These are phyloP conservation scores for Caenorhabditis uteleia DNA, from an alignment of 2,888 invertebrate genomes.

Conservation along the genomic window DNA sequence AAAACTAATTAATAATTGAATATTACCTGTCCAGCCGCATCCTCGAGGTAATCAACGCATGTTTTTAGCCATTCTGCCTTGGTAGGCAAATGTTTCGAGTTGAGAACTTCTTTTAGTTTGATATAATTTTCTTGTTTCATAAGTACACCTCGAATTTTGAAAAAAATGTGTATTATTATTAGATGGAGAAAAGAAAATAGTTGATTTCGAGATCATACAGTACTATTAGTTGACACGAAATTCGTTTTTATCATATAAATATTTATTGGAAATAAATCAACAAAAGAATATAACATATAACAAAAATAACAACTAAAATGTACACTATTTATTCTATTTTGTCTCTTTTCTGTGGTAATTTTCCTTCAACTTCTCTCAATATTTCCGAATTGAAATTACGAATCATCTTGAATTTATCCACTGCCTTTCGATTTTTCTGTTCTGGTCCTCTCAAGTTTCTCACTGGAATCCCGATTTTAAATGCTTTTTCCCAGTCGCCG, in stretches of 20 bases:
- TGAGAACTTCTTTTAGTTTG: neutral
- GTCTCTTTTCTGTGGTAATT: conserved; percentile 16
- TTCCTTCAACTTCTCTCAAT: conserved; percentile 25
- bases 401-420: conserved; percentile 31
- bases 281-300: conserved; percentile 1
- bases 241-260: no score
- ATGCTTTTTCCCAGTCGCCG: conserved; percentile 54
- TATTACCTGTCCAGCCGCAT: neutral
- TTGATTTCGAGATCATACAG: no score
- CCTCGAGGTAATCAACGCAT: conserved; percentile 20
- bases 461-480: conserved; percentile 53
- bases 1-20: neutral
- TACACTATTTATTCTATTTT: neutral
- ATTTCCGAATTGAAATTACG: conserved; percentile 48
- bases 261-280: conserved; percentile 1
- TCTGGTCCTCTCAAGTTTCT: conserved; percentile 45
- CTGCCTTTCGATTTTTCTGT: conserved; percentile 49
- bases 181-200: no score
- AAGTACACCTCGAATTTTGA: no score
- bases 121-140: conserved; percentile 9
- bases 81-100: conserved; percentile 2
- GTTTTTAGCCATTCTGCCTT: conserved; percentile 20
- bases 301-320: neutral
- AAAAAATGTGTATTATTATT: no score
- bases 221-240: no score